Evolutionary conservation across 2,888 invertebrate species (phyloP).

Genomic region (Cristatella mucedo): DNA sequence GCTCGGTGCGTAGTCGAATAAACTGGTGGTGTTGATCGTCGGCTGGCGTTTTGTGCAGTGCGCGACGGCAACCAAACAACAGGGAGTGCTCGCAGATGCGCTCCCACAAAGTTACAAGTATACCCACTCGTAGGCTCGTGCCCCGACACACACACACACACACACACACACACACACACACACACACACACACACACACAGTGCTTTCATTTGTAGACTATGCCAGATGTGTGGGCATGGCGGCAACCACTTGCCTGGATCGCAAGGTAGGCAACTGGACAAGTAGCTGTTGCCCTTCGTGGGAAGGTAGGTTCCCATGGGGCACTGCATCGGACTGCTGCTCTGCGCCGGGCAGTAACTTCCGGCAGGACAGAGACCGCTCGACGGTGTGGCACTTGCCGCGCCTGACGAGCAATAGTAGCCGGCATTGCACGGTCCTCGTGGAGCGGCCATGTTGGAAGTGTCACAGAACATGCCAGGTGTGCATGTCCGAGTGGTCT

Average conservation of each 20-base stretch:
- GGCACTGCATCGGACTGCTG: conserved; percentile 19
- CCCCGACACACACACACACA: too few relatives aligned
- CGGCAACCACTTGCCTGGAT: conserved; percentile 19
- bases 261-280: conserved; percentile 25
- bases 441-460: conserved; percentile 18
- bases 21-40: too few relatives aligned
- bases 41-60: too few relatives aligned
- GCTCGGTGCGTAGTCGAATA: too few relatives aligned
- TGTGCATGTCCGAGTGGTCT: conserved; percentile 22
- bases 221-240: too few relatives aligned
- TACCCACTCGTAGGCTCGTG: too few relatives aligned
- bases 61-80: too few relatives aligned
- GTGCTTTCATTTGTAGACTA: too few relatives aligned
- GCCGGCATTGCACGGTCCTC: conserved; percentile 18
- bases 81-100: too few relatives aligned
- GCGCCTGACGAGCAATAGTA: conserved; percentile 29
- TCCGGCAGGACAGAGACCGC: conserved; percentile 26
- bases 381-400: conserved; percentile 24
- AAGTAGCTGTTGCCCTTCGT: conserved; percentile 16
- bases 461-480: conserved; percentile 23
- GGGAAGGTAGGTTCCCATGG: conserved; percentile 27
- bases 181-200: too few relatives aligned
- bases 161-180: too few relatives aligned
- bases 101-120: too few relatives aligned
- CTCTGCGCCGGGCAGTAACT: conserved; percentile 29